Conservation (phyloP, 30 jellyfish, hydroid and myxozoan genomes). For the Turritopsis rubra region DNA sequence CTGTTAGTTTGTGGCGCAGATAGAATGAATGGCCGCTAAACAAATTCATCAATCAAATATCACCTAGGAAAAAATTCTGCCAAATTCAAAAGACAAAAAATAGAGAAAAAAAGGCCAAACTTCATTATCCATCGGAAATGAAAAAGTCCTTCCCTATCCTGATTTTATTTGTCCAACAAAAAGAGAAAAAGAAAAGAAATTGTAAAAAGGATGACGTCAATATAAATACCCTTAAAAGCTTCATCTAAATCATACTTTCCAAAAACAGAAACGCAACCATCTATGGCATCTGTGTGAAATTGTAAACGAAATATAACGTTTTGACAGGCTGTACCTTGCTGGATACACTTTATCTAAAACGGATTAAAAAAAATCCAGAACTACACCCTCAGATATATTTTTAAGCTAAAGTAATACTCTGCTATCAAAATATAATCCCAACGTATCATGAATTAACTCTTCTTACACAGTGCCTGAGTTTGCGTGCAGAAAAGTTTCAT, state of each 20-base stretch:
- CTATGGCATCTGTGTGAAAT: conserved; percentile 79
- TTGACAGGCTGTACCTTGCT: conserved; percentile 41
- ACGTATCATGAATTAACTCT: background rate
- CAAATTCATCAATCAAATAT: too few relatives aligned
- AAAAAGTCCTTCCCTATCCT: too few relatives aligned
- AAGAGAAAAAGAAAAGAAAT: background rate
- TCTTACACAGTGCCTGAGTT: background rate
- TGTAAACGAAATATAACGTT: conserved; percentile 78
- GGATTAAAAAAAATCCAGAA: background rate
- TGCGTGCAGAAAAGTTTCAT: background rate
- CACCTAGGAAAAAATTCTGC: too few relatives aligned
- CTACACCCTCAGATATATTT: background rate
- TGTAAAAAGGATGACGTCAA: background rate
- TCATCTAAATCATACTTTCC: conserved; percentile 74
- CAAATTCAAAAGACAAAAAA: too few relatives aligned
- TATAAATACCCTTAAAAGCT: conserved; percentile 57
- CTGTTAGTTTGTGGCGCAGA: too few relatives aligned
- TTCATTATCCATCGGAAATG: too few relatives aligned
- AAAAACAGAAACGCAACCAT: conserved; percentile 36
- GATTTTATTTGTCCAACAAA: background rate
- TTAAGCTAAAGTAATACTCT: background rate
- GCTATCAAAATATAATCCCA: background rate
- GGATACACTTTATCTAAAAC: conserved; percentile 70
- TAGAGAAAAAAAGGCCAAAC: too few relatives aligned
- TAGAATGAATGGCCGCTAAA: too few relatives aligned